phyloP scores from a whole-genome alignment of 2,113 vertebrate genomes.

The Kobus ellipsiprymnus region DNA sequence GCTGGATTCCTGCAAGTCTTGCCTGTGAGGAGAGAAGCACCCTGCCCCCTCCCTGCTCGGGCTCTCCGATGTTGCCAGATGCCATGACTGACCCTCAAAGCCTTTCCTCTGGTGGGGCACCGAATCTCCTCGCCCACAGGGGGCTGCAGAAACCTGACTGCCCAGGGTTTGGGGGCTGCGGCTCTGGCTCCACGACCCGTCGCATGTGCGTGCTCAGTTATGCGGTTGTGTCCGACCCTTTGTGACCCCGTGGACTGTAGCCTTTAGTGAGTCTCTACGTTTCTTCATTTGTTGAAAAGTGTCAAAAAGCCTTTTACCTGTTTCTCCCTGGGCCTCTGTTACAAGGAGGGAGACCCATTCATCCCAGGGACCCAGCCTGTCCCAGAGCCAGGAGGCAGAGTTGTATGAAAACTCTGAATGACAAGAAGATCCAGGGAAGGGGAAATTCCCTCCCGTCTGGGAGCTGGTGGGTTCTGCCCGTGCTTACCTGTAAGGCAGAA shows the following conservation, averaged over 20 bases:
- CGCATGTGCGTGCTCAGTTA: background rate
- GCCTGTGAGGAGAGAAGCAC: fast-evolving
- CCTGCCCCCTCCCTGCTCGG: background rate
- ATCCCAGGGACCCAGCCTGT: background rate
- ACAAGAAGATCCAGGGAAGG: background rate
- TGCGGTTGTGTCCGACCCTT: background rate
- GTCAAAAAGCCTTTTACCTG: fast-evolving
- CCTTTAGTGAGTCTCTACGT: background rate
- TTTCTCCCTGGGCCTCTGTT: background rate
- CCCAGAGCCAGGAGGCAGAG: background rate
- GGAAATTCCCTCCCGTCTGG: background rate
- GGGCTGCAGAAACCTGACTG: background rate
- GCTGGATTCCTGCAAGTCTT: background rate
- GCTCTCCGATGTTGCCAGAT: background rate
- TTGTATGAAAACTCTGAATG: background rate
- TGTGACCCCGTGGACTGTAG: background rate
- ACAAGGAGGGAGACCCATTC: background rate
- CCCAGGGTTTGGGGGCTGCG: no score
- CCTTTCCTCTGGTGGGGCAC: no score
- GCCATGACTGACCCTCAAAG: no score
- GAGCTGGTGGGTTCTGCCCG: background rate
- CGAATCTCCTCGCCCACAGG: background rate
- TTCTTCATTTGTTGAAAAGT: background rate
- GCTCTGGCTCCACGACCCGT: no score
- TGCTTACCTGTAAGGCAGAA: background rate